phyloP scores from a whole-genome alignment of 2,797 vertebrate genomes.

The Apodemus agrarius region DNA sequence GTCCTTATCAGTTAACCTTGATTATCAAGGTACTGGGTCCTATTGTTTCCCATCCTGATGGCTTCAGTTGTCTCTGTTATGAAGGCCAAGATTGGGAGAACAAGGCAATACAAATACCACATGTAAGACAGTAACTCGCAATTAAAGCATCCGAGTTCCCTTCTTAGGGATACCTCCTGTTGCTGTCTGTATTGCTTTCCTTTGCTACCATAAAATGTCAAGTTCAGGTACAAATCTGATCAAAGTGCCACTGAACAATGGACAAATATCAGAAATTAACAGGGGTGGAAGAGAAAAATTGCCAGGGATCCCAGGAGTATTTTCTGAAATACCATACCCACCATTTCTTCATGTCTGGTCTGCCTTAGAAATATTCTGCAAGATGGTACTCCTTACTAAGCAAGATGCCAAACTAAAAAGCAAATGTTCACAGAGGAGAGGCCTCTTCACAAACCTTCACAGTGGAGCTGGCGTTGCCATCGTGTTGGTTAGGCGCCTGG shows the following conservation, averaged over 20 bases:
- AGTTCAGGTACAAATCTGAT: background rate
- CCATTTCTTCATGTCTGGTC: background rate
- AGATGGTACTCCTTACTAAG: background rate
- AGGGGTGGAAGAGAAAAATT: background rate
- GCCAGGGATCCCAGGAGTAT: background rate
- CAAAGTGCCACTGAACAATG: background rate
- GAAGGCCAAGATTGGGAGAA: background rate
- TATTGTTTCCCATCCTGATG: background rate
- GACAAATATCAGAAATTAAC: background rate
- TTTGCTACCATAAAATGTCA: background rate
- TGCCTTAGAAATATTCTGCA: background rate
- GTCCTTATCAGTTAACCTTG: background rate
- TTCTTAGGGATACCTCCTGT: background rate
- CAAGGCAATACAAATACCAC: background rate
- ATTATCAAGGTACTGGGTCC: background rate
- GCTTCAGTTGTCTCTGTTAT: background rate
- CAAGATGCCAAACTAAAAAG: background rate
- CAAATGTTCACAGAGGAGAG: background rate
- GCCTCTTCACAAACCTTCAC: background rate
- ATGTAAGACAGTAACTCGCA: constrained; percentile 5
- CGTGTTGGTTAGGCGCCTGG: background rate
- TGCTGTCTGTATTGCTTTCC: background rate
- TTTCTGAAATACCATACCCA: background rate
- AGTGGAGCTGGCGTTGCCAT: accelerated
- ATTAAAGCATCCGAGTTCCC: background rate